These are phyloP conservation scores for Harmothoe impar DNA, from an alignment of 2,888 invertebrate species.

Conservation along the genomic window DNA sequence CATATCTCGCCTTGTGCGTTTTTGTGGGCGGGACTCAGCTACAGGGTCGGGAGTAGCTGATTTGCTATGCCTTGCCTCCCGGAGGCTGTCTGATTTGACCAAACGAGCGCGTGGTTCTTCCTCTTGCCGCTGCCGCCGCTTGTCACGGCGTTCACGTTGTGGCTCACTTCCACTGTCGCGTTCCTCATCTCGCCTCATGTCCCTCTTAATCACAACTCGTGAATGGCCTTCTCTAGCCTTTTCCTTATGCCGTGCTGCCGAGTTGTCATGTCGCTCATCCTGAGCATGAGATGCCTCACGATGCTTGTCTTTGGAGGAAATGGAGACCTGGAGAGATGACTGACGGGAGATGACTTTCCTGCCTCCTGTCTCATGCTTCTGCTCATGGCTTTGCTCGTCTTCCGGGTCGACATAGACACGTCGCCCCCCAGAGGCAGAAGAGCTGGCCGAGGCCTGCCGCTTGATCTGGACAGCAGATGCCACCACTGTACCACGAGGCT, in stretches of 20 bases:
- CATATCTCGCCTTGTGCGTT: background rate
- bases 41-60: slow-evolving; percentile 1
- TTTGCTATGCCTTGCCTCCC: background rate
- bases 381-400: background rate
- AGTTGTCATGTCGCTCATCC: background rate
- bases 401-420: slow-evolving; percentile 11
- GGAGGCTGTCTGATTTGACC: background rate
- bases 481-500: slow-evolving; percentile 89
- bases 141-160: background rate
- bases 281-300: background rate
- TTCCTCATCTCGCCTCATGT: background rate
- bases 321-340: slow-evolving; percentile 68
- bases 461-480: slow-evolving; percentile 72
- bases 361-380: background rate
- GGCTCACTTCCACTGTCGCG: background rate
- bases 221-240: background rate
- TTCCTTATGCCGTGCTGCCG: background rate
- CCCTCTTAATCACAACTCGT: background rate
- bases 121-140: background rate
- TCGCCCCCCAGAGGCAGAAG: background rate
- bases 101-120: background rate
- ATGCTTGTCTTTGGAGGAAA: slow-evolving; percentile 67
- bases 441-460: slow-evolving; percentile 35
- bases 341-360: slow-evolving; percentile 60
- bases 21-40: background rate